phyloP scores from a whole-genome alignment of 1,140 invertebrate species.

The Yoshiicerus persimilis region DNA sequence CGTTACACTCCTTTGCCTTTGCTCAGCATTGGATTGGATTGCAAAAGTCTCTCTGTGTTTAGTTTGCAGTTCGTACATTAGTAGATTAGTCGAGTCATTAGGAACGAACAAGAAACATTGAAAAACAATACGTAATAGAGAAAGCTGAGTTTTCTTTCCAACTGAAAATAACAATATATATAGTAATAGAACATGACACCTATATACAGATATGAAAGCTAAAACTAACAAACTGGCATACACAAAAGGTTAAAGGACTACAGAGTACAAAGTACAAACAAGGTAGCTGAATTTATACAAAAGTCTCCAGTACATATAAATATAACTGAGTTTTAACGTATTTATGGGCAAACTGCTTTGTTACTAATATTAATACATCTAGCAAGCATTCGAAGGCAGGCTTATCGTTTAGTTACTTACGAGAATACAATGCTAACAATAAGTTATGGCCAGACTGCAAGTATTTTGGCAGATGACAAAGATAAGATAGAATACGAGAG shows the following conservation, averaged over 20 bases:
- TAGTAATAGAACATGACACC: neutral
- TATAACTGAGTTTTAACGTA: no score
- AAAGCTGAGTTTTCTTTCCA: neutral
- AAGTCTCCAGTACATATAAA: no score
- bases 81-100: conserved; percentile 10
- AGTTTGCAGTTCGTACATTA: neutral
- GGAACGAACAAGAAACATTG: neutral
- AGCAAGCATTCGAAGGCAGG: no score
- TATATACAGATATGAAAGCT: neutral
- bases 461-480: conserved; percentile 10
- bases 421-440: neutral
- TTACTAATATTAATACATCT: no score
- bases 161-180: neutral
- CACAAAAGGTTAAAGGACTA: neutral
- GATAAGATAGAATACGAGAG: neutral
- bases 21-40: neutral
- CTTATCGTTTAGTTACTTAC: neutral
- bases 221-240: neutral
- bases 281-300: no score
- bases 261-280: no score
- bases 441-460: neutral
- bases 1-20: neutral
- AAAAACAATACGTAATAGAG: conserved; percentile 14
- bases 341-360: no score
- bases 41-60: neutral